Evolutionary conservation across 2,113 vertebrate species (phyloP).

Genomic region (Leucopsar rothschildi): DNA sequence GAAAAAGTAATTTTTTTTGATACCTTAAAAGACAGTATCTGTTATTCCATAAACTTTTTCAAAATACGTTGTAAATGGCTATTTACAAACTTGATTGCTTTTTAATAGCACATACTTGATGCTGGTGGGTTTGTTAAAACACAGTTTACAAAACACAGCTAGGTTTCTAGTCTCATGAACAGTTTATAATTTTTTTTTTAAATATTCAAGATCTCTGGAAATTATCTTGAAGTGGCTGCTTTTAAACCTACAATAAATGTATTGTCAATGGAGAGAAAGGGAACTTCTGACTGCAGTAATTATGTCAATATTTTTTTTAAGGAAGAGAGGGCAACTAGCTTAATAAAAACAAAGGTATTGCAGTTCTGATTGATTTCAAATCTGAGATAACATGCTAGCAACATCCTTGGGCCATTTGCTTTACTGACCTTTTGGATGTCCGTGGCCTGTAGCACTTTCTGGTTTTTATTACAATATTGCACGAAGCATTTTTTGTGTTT

Average conservation of each 20-base stretch:
- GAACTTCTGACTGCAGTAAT: neutral
- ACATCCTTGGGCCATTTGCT: neutral
- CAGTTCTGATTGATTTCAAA: neutral
- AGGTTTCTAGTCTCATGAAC: neutral
- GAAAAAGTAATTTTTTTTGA: slow-evolving; percentile 29
- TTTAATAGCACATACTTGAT: slow-evolving; percentile 19
- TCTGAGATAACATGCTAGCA: neutral
- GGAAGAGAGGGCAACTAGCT: neutral
- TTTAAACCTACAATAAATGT: neutral
- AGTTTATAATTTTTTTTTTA: neutral
- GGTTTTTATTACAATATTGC: neutral
- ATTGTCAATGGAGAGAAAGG: neutral
- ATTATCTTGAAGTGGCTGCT: neutral
- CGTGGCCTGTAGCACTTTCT: neutral
- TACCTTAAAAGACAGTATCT: neutral
- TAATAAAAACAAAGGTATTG: neutral
- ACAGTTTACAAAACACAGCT: neutral
- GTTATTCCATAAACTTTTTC: neutral
- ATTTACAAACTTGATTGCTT: neutral
- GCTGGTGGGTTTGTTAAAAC: neutral
- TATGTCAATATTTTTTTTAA: neutral
- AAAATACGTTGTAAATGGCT: neutral
- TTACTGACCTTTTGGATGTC: neutral
- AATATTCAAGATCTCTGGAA: neutral
- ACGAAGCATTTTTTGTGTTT: neutral